Evolutionary conservation across 2,113 vertebrate genomes (phyloP).

Genomic region (Semnopithecus entellus): DNA sequence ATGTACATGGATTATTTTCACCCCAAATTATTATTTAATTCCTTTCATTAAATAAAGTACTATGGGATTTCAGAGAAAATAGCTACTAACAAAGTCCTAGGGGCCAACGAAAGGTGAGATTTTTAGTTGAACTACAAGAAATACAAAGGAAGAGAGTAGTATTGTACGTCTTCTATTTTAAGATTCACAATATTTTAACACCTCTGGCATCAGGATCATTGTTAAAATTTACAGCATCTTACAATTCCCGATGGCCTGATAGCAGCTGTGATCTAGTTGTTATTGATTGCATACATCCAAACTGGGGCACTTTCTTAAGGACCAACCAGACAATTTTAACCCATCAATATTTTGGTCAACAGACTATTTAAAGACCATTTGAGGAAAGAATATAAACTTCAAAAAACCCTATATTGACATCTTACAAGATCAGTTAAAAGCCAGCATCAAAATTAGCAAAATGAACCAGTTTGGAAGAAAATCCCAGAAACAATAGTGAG

Average conservation of each 20-base stretch:
- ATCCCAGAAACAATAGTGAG: neutral
- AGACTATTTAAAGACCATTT: neutral
- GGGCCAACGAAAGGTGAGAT: neutral
- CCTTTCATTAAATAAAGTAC: constrained; percentile 15
- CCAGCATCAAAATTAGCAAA: neutral
- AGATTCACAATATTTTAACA: constrained; percentile 15
- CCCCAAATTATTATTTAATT: neutral
- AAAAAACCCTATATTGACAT: neutral
- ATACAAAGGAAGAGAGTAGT: neutral
- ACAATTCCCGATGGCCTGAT: neutral
- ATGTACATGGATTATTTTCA: neutral
- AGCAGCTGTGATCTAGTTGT: neutral
- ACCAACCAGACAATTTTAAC: neutral
- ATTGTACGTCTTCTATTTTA: neutral
- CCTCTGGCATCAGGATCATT: neutral
- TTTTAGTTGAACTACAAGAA: constrained; percentile 9
- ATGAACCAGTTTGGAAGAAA: neutral
- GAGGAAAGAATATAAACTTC: neutral
- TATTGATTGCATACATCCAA: neutral
- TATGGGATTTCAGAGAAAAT: neutral
- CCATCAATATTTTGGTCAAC: neutral
- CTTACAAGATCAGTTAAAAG: neutral
- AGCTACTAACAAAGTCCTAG: neutral
- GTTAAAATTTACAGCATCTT: neutral
- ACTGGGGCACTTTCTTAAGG: neutral